Base-by-base conservation (phyloP, 92 coral and sea anemone species). In the Porites divaricata region DNA sequence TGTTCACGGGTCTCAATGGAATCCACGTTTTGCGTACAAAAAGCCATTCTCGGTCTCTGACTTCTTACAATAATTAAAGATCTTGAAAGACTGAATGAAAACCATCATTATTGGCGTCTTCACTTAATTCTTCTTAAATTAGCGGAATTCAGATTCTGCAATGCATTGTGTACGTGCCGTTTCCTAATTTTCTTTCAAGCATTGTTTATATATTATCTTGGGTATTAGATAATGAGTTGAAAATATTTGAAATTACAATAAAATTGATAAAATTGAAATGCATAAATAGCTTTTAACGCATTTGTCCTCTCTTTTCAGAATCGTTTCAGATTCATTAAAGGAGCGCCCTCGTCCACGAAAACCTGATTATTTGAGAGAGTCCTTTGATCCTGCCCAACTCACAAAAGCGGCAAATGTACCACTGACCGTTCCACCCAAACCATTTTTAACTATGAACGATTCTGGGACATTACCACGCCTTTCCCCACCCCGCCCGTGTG, bases 361-460 rank as follows among this genome's bases (percentile, higher is more conserved):
- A 49, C 99, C 99, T 5, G 98, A 97, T 56, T 97, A 95, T 85
- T 81, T 97, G 57, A 88, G 99, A 81, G 99, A 93, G 49, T 95
- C 98, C n/a, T 97, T 88, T 67, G 98, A 95, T 76, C 80, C 95
- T 73, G 75, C 97, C 25, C 56, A 92, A 56, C 75, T 97, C 4
- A 72, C 88, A 22, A 75, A 1, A 28, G 41, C 41, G 51, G 67
- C 48, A 53, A 25, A 25, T 53, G 35, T 54, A 80, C 25, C 70
- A 53, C 72, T 24, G 52, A 52, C 26, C 17, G 79, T 41, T 48
- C 82, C 58, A 6, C 51, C 65, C 58, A 77, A 80, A 45, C 83
- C 62, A 72, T 25, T 50, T 52, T 20, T 59, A 41, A 74, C 52
- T 10, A 63, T 22, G 53, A 58, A 1, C 28, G 81, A 72, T 10